Conservation (phyloP, 2,888 invertebrate species). For the Xestia xanthographa region DNA sequence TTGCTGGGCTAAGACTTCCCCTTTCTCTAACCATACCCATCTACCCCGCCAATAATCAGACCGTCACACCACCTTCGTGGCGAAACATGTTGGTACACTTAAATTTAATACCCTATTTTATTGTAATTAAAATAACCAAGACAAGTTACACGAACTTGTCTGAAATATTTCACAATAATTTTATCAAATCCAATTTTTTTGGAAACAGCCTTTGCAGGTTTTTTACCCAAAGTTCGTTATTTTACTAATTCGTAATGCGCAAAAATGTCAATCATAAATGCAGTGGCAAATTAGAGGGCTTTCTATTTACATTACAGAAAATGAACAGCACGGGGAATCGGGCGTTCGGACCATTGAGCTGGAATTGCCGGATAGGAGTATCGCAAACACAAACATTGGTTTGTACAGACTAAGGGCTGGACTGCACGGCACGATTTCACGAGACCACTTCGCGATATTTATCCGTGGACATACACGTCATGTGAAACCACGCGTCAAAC, state of each 20-base stretch:
- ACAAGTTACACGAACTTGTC: neutral
- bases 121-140: neutral
- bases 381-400: neutral
- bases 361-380: constrained; percentile 9
- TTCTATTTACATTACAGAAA: constrained; percentile 31
- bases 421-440: neutral
- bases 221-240: neutral
- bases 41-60: too few relatives aligned
- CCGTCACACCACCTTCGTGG: too few relatives aligned
- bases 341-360: constrained; percentile 21
- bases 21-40: too few relatives aligned
- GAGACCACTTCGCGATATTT: neutral
- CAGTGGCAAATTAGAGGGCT: neutral
- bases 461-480: neutral
- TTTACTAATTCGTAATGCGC: neutral
- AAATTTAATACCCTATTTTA: too few relatives aligned
- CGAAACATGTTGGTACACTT: too few relatives aligned
- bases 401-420: neutral
- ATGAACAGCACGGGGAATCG: constrained; percentile 17
- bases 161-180: neutral
- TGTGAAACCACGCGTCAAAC: neutral
- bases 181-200: neutral
- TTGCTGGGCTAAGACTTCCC: too few relatives aligned
- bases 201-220: neutral
- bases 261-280: neutral